These are phyloP conservation scores for Gymnobelideus leadbeateri DNA, from an alignment of 2,113 vertebrate species.

Conservation along the genomic window DNA sequence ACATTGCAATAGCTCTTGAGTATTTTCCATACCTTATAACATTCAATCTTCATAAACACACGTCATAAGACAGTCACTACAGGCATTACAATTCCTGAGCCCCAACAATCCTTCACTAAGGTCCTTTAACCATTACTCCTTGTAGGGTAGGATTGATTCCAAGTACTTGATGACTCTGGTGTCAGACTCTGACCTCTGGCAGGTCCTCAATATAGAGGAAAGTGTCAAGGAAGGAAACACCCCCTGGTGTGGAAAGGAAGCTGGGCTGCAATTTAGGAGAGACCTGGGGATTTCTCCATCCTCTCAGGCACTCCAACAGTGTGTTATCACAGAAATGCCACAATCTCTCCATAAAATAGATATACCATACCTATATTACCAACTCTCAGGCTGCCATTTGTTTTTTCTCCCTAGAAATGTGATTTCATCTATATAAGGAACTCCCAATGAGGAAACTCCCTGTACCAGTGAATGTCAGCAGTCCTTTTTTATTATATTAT, in stretches of 20 bases:
- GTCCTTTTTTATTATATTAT: background rate
- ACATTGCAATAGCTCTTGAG: background rate
- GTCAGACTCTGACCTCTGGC: background rate
- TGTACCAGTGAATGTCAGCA: background rate
- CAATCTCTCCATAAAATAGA: background rate
- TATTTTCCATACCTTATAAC: background rate
- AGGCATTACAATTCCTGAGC: background rate
- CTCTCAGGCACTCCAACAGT: background rate
- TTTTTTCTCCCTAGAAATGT: background rate
- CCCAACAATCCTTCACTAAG: background rate
- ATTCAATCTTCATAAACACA: background rate
- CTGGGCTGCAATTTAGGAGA: background rate
- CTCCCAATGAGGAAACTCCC: background rate
- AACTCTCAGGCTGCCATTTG: background rate
- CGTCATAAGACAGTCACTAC: background rate
- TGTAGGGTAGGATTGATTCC: background rate
- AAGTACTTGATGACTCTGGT: background rate
- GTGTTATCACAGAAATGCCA: background rate
- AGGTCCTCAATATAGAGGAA: background rate
- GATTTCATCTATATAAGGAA: background rate
- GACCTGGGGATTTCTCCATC: background rate
- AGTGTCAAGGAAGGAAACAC: background rate
- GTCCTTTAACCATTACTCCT: background rate
- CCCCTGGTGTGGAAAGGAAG: background rate
- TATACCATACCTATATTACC: background rate